These are phyloP conservation scores for Aix galericulata DNA, from an alignment of 2,113 vertebrate species.

Conservation along the genomic window DNA sequence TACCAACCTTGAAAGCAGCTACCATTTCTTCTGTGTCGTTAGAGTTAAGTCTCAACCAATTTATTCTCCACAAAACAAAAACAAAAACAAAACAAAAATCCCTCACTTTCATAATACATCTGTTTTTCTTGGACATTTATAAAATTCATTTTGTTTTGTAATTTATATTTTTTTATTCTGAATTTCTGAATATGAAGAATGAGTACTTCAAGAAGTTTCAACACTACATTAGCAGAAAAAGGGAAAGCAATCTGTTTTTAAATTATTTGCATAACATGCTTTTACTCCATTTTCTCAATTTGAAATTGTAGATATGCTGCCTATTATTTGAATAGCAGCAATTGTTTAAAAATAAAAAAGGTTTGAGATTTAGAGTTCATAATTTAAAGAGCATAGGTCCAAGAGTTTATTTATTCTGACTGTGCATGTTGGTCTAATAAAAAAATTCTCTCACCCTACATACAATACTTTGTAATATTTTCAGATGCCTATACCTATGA, in stretches of 20 bases:
- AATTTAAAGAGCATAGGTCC: neutral
- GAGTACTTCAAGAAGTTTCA: neutral
- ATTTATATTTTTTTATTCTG: neutral
- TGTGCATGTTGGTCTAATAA: neutral
- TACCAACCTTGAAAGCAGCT: neutral
- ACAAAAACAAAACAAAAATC: neutral
- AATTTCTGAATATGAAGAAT: neutral
- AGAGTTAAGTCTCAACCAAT: neutral
- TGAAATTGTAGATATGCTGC: neutral
- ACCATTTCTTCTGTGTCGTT: neutral
- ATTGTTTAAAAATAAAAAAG: neutral
- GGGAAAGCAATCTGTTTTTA: neutral
- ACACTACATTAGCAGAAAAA: neutral
- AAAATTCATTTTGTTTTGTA: neutral
- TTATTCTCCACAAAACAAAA: neutral
- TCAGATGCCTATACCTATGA: neutral
- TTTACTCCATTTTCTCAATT: neutral
- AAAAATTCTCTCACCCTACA: neutral
- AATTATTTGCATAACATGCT: neutral
- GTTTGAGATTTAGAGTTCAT: neutral
- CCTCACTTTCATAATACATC: neutral
- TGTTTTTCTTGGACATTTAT: neutral
- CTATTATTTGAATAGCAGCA: neutral
- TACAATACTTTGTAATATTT: neutral
- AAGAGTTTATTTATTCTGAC: neutral